phyloP scores from a whole-genome alignment of 2,797 vertebrate genomes.

The Cirrhinus mrigala region DNA sequence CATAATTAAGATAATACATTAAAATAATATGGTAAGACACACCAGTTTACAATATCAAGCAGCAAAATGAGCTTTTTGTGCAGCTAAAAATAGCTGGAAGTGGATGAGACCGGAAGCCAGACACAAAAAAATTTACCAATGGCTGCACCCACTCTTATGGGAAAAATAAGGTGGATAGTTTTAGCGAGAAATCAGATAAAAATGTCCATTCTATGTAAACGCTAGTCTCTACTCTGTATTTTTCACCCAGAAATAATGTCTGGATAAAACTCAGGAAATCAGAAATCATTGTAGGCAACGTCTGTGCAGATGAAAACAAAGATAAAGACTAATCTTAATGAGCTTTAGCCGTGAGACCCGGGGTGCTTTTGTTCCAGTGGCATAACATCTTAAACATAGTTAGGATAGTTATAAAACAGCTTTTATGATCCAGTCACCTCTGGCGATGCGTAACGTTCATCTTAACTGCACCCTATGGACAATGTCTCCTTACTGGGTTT shows the following conservation, averaged over 20 bases:
- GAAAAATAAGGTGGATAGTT: too few species aligned
- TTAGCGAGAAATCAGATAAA: background rate
- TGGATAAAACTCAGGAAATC: background rate
- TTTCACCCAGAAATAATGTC: background rate
- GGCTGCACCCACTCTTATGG: too few species aligned
- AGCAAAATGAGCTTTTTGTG: too few species aligned
- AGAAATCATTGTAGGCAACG: background rate
- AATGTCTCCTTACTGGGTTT: conserved; percentile 44
- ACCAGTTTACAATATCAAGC: too few species aligned
- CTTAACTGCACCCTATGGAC: conserved; percentile 46
- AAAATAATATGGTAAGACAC: too few species aligned
- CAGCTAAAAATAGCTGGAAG: too few species aligned
- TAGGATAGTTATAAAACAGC: conserved; percentile 21
- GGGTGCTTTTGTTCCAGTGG: conserved; percentile 13
- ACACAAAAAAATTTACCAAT: too few species aligned
- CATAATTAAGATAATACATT: too few species aligned
- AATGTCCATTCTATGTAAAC: background rate
- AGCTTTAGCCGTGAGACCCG: background rate
- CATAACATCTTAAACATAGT: conserved; percentile 20
- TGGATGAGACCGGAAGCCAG: too few species aligned
- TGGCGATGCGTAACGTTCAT: background rate
- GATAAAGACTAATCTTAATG: conserved; percentile 38
- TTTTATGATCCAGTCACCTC: conserved; percentile 29
- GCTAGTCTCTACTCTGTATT: background rate
- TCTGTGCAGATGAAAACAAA: conserved; percentile 29